phyloP scores from a whole-genome alignment of 2,888 invertebrate genomes.

The Zhengitettix transpicula region DNA sequence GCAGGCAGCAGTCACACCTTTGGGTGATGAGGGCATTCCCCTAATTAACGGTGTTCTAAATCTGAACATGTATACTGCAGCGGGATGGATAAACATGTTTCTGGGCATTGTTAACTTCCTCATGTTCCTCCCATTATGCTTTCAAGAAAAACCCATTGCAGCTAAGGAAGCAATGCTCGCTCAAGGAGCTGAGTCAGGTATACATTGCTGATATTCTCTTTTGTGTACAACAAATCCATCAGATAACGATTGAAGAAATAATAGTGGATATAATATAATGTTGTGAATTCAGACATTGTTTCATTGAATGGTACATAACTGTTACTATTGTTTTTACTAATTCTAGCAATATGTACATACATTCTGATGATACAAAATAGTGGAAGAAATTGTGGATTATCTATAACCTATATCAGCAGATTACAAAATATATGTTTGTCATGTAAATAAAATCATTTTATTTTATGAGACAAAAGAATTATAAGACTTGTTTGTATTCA shows the following conservation, averaged over 20 bases:
- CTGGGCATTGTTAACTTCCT: conserved; percentile 54
- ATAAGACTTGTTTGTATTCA: too few species aligned
- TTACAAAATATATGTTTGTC: too few species aligned
- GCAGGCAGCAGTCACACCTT: conserved; percentile 63
- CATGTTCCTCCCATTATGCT: conserved; percentile 56
- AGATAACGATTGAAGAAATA: conserved; percentile 2
- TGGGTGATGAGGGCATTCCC: conserved; percentile 47
- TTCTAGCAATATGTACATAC: too few species aligned
- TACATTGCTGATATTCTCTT: conserved; percentile 4
- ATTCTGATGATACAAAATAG: too few species aligned
- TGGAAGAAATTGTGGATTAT: too few species aligned
- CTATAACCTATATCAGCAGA: too few species aligned
- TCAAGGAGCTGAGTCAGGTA: conserved; percentile 48
- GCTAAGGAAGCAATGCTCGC: conserved; percentile 60
- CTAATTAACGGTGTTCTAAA: conserved; percentile 36
- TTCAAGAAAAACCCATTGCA: conserved; percentile 61
- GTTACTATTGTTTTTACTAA: too few species aligned
- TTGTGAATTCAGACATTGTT: not conserved
- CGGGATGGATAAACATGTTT: conserved; percentile 69
- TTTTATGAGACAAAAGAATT: too few species aligned
- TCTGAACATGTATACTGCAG: conserved; percentile 75
- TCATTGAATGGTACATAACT: not conserved
- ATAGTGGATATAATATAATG: not conserved
- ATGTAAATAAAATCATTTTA: too few species aligned
- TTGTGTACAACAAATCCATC: not conserved